A percentile compares a stretch with the other conserved stretches of the same genome.
These are phyloP conservation scores for Theodoxus fluviatilis DNA, from an alignment of 2,888 invertebrate species.

Conservation along the genomic window DNA sequence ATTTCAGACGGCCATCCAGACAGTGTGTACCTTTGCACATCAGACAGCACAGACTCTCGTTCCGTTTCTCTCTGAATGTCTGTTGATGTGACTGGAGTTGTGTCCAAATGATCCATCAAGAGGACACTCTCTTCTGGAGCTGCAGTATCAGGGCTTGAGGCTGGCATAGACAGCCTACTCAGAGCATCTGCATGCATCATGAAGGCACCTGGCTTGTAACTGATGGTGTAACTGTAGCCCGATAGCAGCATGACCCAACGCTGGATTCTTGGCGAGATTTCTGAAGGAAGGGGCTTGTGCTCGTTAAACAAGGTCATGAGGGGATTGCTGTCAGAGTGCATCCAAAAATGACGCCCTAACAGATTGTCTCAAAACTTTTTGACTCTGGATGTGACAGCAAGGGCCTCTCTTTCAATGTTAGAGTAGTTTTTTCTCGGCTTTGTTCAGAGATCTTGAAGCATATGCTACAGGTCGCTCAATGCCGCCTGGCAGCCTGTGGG, in stretches of 20 bases:
- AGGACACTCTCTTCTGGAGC: constrained; percentile 10
- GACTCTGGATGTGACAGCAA: neutral
- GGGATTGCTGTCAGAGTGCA: neutral
- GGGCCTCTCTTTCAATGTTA: neutral
- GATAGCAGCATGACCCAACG: constrained; percentile 48
- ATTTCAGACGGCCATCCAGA: neutral
- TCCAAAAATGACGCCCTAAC: neutral
- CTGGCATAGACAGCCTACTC: constrained; percentile 41
- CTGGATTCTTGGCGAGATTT: too few relatives aligned
- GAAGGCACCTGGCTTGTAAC: constrained; percentile 41
- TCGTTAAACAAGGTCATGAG: too few relatives aligned
- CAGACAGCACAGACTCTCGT: neutral
- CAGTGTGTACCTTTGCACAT: neutral
- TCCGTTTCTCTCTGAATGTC: constrained; percentile 2
- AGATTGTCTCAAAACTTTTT: constrained; percentile 9
- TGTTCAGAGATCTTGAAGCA: neutral
- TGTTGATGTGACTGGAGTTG: neutral
- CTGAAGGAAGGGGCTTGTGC: too few relatives aligned
- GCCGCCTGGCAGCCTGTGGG: neutral
- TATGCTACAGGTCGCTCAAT: neutral
- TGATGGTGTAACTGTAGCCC: constrained; percentile 55
- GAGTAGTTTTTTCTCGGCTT: neutral
- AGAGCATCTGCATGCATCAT: constrained; percentile 57
- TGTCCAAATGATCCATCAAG: neutral
- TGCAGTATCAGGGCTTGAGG: neutral